Conservation (phyloP, 2,888 invertebrate genomes). For the Orchesella flavescens region DNA sequence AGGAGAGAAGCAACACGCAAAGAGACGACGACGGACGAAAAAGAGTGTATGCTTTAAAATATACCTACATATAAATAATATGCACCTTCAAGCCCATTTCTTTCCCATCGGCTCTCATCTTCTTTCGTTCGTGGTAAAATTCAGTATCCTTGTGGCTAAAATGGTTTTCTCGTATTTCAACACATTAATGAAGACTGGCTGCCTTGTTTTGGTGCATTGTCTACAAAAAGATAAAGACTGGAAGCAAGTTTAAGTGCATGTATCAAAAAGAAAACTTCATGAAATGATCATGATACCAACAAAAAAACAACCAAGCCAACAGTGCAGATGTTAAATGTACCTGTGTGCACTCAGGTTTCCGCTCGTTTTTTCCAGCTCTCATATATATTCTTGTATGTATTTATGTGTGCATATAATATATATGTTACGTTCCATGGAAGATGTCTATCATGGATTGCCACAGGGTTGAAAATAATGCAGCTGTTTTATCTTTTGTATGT, state of each 20-base stretch:
- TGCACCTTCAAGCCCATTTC: conserved; percentile 9
- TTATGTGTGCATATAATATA: too few species aligned
- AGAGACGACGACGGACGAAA: not conserved
- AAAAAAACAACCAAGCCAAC: not conserved
- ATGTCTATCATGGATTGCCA: too few species aligned
- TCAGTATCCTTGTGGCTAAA: conserved; percentile 13
- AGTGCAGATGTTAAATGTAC: not conserved
- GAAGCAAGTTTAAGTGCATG: not conserved
- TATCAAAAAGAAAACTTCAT: not conserved
- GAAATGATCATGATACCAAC: too few species aligned
- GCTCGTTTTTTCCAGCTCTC: not conserved
- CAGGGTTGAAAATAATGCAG: too few species aligned
- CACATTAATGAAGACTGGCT: conserved; percentile 29
- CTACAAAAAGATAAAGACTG: not conserved
- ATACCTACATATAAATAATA: not conserved
- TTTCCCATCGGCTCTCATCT: not conserved
- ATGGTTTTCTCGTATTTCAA: conserved; percentile 31
- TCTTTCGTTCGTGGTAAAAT: not conserved
- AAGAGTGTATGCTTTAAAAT: not conserved
- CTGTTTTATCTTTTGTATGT: too few species aligned
- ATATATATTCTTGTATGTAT: too few species aligned
- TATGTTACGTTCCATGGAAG: too few species aligned
- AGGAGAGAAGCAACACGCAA: not conserved
- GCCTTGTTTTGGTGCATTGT: not conserved
- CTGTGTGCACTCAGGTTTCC: not conserved